phyloP scores from a whole-genome alignment of 2,797 vertebrate genomes.

The Scolopax rusticola region DNA sequence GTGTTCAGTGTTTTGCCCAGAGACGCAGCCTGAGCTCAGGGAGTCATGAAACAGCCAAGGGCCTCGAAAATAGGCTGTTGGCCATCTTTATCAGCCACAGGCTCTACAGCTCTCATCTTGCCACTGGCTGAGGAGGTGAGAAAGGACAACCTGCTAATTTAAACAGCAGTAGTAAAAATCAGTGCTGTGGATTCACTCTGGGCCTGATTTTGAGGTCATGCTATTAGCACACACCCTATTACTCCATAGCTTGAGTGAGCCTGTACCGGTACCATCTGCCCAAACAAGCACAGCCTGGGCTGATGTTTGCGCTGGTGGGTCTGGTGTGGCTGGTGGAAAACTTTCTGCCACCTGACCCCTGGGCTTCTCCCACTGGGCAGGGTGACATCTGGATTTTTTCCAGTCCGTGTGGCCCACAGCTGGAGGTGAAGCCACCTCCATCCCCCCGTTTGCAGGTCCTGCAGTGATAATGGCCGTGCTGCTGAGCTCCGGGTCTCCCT shows the following conservation, averaged over 20 bases:
- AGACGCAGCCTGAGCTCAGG: background rate
- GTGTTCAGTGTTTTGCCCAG: background rate
- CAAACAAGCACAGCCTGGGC: rapidly evolving
- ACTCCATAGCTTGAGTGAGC: background rate
- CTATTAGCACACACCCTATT: rapidly evolving
- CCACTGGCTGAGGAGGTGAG: background rate
- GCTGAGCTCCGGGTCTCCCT: rapidly evolving
- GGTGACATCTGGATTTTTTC: background rate
- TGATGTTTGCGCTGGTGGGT: background rate
- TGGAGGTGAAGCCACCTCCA: background rate
- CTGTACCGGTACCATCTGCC: background rate
- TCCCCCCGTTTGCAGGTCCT: background rate
- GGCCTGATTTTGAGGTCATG: background rate
- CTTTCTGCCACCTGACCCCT: background rate
- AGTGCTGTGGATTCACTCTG: background rate
- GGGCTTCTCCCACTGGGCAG: background rate
- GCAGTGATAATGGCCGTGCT: rapidly evolving
- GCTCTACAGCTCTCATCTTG: background rate
- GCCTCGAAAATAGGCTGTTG: background rate
- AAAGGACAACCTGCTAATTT: conserved; percentile 40
- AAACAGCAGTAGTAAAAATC: conserved; percentile 13
- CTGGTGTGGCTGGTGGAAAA: background rate
- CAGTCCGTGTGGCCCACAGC: rapidly evolving
- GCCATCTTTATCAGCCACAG: background rate
- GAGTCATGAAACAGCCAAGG: background rate